Base-by-base conservation (phyloP, 2,888 invertebrate species). In the Anoncus sp. region DNA sequence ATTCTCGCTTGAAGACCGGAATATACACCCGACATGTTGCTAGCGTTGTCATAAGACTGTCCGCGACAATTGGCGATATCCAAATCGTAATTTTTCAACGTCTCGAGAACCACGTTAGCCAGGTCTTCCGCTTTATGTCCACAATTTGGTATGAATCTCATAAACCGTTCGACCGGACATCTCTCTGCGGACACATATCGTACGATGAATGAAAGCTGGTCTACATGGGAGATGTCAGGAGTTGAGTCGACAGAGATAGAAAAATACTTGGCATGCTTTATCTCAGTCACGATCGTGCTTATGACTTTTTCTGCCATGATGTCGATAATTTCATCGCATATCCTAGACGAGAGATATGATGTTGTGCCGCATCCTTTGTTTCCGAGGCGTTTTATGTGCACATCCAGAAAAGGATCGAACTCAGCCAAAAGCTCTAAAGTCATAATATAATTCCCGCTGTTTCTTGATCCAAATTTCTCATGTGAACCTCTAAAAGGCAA, bases 381-480 rank as follows among this genome's bases (percentile, higher is more conserved):
- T n/a, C 70, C 74, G 65, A 62, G 59, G 9, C 60, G 53, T 57
- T 80, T 78, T 67, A 86, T 84, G 74, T 87, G 87, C 53, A 55
- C 67, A 31, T 71, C 77, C 77, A 86, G 71, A 76, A 87, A 47
- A 6, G 45, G 45, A 47, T 18, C 45, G 16, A 85, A 87, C 75
- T 85, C 83, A 9, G 86, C 84, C 67, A 88, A 74, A 20, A 87
- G 80, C 82, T 87, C 85, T 69, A 84, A 77, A 69, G 75, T 59
- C 81, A 83, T 85, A 22, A 51, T 55, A 71, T 76, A 86, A 85
- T 87, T 87, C 67, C 86, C 85, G 77, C 84, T 87, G 53, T 83
- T 80, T 53, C 45, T 82, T 63, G 63, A 76, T 43, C 83, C 85
- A 60, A 85, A 82, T 66, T 78, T 82, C 75, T 83, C 83, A 70